A percentile compares a stretch with the other conserved stretches of the same genome.
Conservation (phyloP, 2,113 vertebrate species). For the Anolis sagrei region DNA sequence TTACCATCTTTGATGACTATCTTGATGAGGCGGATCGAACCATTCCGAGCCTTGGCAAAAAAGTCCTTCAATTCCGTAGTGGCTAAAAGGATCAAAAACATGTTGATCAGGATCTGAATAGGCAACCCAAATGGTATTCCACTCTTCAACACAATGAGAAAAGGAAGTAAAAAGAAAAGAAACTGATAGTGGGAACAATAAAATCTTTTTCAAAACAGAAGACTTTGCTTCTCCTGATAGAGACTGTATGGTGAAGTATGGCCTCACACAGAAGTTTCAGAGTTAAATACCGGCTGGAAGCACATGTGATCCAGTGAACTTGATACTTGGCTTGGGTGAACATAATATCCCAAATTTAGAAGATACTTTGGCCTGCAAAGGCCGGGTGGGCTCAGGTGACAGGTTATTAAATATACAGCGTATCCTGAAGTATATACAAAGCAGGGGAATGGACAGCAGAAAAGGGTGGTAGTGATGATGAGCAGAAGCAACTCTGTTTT, state of each 20-base stretch:
- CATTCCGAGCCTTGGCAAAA: conserved; percentile 90
- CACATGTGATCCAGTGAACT: conserved; percentile 86
- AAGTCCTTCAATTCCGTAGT: conserved; percentile 93
- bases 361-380: conserved; percentile 64
- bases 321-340: conserved; percentile 78
- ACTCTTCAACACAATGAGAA: background rate
- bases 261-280: conserved; percentile 21
- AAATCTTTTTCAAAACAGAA: conserved; percentile 16
- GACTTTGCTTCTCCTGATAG: conserved; percentile 6
- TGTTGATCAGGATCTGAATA: conserved; percentile 71
- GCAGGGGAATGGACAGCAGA: background rate
- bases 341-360: conserved; percentile 88
- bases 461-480: conserved; percentile 7
- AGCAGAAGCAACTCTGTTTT: background rate
- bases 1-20: conserved; percentile 95
- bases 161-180: background rate
- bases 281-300: conserved; percentile 73
- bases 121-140: background rate
- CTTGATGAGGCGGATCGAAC: conserved; percentile 91
- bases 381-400: conserved; percentile 73
- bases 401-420: conserved; percentile 49
- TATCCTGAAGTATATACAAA: background rate
- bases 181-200: background rate
- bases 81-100: conserved; percentile 97
- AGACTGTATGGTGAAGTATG: background rate